A percentile compares a stretch with the other conserved stretches of the same genome.
Evolutionary conservation across 2,113 vertebrate species (phyloP).

Genomic region (Thomomys bottae): DNA sequence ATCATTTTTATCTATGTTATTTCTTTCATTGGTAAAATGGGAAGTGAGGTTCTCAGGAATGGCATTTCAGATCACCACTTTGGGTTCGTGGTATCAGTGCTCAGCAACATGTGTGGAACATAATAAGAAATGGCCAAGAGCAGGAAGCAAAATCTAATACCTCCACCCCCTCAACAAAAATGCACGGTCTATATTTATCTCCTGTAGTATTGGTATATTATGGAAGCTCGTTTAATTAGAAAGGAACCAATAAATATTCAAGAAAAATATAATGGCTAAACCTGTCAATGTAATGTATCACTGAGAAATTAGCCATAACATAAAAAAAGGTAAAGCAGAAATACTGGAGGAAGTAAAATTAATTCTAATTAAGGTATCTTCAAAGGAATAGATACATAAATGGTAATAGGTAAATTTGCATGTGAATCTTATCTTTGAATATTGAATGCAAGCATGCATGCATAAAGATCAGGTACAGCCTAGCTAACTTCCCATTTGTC

Average conservation of each 20-base stretch:
- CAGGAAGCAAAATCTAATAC: neutral
- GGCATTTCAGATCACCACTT: neutral
- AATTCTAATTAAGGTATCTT: conserved; percentile 44
- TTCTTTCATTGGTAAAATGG: neutral
- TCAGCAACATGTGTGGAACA: neutral
- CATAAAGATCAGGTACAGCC: conserved; percentile 38
- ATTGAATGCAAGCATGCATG: neutral
- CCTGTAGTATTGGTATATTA: neutral
- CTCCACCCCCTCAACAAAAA: neutral
- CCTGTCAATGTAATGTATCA: conserved; percentile 57
- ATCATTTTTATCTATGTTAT: neutral
- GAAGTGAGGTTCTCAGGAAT: neutral
- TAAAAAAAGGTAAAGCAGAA: conserved; percentile 47
- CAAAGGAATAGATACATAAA: conserved; percentile 49
- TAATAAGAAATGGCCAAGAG: neutral
- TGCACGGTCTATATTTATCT: neutral
- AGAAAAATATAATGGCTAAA: conserved; percentile 37
- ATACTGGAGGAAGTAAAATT: conserved; percentile 46
- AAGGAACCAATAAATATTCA: neutral
- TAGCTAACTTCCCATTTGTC: conserved; percentile 37
- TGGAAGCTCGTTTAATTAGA: neutral
- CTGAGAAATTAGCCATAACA: conserved; percentile 46
- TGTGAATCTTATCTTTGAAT: conserved; percentile 56
- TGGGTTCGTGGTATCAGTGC: neutral
- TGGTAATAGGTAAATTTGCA: conserved; percentile 19